Percentiles rank a stretch among this genome's conserved stretches.
phyloP scores from a whole-genome alignment of 2,113 vertebrate genomes.

The Tautogolabrus adspersus region DNA sequence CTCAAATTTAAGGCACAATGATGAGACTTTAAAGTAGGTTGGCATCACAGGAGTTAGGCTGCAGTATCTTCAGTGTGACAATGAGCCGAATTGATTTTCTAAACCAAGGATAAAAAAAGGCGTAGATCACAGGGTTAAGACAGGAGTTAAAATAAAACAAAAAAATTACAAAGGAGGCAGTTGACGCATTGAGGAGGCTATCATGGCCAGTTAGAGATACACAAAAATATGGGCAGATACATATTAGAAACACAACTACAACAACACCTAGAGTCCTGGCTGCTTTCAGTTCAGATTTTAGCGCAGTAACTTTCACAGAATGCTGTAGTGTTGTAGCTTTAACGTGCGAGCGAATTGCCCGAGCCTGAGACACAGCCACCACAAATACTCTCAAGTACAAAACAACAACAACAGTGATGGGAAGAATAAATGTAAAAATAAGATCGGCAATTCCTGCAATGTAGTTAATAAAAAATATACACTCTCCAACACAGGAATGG shows the following conservation, averaged over 20 bases:
- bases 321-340: not conserved
- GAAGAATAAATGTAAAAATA: conserved; percentile 16
- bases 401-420: conserved; percentile 22
- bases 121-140: conserved; percentile 31
- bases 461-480: not conserved
- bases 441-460: not conserved
- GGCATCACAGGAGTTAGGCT: conserved; percentile 19
- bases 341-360: not conserved
- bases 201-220: not conserved
- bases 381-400: conserved; percentile 10
- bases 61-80: conserved; percentile 46
- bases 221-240: conserved; percentile 35
- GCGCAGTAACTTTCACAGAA: not conserved
- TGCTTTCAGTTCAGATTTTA: conserved; percentile 48
- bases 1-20: too few relatives aligned
- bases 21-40: not conserved
- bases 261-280: conserved; percentile 42
- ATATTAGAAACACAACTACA: conserved; percentile 36
- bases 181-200: not conserved
- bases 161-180: not conserved
- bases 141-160: conserved; percentile 52
- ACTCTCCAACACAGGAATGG: conserved; percentile 42
- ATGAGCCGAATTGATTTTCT: conserved; percentile 40
- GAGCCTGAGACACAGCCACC: not conserved
- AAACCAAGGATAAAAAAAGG: conserved; percentile 54